phyloP scores from a whole-genome alignment of 2,888 invertebrate genomes.

The Junonia oenone region DNA sequence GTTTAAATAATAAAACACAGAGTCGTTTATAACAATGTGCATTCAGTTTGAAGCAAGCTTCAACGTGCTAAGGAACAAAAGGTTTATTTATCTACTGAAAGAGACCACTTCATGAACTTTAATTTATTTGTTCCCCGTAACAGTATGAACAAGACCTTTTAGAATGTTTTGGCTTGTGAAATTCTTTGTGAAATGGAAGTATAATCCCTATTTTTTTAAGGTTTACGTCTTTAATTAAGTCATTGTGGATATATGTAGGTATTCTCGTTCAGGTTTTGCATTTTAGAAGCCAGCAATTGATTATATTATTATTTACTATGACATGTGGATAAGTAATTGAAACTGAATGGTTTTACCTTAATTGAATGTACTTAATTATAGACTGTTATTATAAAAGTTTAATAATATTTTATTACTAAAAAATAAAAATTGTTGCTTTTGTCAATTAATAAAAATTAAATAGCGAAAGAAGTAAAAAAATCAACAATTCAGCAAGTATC shows the following conservation, averaged over 20 bases:
- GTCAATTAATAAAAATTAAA: too few species aligned
- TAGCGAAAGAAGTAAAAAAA: too few species aligned
- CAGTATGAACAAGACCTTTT: too few species aligned
- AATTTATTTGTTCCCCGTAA: background rate
- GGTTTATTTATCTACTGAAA: background rate
- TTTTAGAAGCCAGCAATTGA: background rate
- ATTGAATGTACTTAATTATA: too few species aligned
- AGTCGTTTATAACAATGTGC: background rate
- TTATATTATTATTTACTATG: too few species aligned
- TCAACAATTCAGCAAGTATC: too few species aligned
- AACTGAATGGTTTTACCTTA: background rate
- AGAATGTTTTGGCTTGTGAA: too few species aligned
- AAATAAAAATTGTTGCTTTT: too few species aligned
- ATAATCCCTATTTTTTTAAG: background rate
- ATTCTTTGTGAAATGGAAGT: background rate
- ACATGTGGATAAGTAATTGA: background rate
- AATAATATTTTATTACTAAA: too few species aligned
- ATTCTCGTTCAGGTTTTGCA: background rate
- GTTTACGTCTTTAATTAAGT: background rate
- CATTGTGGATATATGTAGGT: too few species aligned
- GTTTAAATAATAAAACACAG: background rate
- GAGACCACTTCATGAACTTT: background rate
- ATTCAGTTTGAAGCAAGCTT: background rate
- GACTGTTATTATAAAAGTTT: too few species aligned
- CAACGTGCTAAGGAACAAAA: background rate